Conservation (phyloP, 2,888 invertebrate species). For the Steinernema scapterisci region DNA sequence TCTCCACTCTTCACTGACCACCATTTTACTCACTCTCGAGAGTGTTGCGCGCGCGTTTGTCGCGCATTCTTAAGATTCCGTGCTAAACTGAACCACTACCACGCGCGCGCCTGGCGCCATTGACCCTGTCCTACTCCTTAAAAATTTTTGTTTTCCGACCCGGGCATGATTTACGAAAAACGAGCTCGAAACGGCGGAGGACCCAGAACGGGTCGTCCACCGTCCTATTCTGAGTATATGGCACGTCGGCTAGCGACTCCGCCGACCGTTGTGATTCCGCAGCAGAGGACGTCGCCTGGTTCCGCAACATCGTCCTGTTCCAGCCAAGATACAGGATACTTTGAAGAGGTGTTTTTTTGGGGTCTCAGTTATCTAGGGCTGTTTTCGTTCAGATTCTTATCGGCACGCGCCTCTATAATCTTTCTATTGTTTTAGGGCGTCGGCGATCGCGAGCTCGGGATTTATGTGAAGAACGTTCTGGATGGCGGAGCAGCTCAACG, state of each 20-base stretch:
- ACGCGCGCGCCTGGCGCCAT: no score
- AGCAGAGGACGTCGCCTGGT: neutral
- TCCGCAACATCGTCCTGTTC: conserved; percentile 10
- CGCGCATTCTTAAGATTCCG: conserved; percentile 21
- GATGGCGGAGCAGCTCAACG: conserved; percentile 75
- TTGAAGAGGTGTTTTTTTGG: neutral
- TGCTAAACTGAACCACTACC: neutral
- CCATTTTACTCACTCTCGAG: neutral
- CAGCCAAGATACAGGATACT: conserved; percentile 23
- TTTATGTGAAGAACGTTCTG: conserved; percentile 98
- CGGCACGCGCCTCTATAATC: neutral
- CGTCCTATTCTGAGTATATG: conserved; percentile 22
- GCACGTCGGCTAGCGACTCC: neutral
- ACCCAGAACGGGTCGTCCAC: no score
- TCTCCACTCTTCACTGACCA: neutral
- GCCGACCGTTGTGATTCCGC: neutral
- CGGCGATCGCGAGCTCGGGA: conserved; percentile 84
- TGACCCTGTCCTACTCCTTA: no score
- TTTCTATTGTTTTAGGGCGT: conserved; percentile 74
- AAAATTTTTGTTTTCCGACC: neutral
- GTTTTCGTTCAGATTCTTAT: neutral
- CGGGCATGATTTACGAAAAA: conserved; percentile 28
- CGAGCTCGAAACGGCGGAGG: no score
- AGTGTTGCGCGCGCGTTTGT: neutral
- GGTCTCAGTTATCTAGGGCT: no score